Conservation (phyloP, 37 sponge, comb jelly and placozoan genomes). For the Lycopodina hypogea region DNA sequence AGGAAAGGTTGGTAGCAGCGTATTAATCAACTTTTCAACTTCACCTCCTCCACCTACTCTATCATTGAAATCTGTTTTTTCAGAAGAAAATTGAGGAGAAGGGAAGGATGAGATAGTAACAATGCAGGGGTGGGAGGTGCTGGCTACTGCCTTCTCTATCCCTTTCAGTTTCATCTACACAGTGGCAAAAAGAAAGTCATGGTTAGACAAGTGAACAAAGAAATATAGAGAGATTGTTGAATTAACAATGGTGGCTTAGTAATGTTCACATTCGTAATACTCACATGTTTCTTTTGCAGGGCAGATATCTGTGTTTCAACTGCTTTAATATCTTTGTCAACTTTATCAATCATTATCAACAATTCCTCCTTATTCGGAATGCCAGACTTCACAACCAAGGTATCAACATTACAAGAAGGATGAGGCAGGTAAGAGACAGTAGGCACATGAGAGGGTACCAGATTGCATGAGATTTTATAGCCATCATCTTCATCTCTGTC, state of each 20-base stretch:
- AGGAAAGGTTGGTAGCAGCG: not conserved
- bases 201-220: too few relatives aligned
- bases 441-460: not conserved
- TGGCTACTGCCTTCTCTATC: not conserved
- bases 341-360: conserved; percentile 63
- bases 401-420: too few relatives aligned
- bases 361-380: conserved; percentile 73
- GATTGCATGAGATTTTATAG: not conserved
- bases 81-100: conserved; percentile 15
- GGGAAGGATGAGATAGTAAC: conserved; percentile 8
- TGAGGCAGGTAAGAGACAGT: not conserved
- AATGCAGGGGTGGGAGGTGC: not conserved
- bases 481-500: conserved; percentile 25
- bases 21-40: not conserved
- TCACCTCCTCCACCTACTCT: conserved; percentile 2
- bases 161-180: conserved; percentile 32
- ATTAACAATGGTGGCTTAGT: too few relatives aligned
- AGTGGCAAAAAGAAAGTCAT: not conserved
- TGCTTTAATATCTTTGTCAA: conserved; percentile 62
- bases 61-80: not conserved
- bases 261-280: too few relatives aligned
- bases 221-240: too few relatives aligned
- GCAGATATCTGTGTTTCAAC: conserved; percentile 42
- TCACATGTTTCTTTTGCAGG: conserved; percentile 63
- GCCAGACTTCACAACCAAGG: too few relatives aligned